Percentiles rank a stretch among this genome's conserved stretches.
Evolutionary conservation across 30 jellyfish, hydroid and myxozoan genomes (phyloP).

Genomic region (Turritopsis rubra): DNA sequence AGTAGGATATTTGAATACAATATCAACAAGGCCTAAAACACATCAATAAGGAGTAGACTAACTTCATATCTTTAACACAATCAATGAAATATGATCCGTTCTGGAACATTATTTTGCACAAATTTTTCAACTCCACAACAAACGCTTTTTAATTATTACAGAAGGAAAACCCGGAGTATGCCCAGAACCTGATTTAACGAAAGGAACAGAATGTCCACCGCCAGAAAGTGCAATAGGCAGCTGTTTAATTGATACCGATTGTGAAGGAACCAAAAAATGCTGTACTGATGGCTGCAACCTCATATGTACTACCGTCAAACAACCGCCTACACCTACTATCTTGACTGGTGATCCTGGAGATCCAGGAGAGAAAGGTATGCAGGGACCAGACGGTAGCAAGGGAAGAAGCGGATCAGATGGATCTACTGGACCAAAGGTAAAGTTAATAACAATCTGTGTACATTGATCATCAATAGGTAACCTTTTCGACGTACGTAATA

Average conservation of each 20-base stretch:
- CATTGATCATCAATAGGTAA: not conserved
- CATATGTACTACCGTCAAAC: constrained; percentile 6
- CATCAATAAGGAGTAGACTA: too few relatives aligned
- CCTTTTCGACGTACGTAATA: not conserved
- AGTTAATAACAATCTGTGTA: not conserved
- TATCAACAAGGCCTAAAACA: too few relatives aligned
- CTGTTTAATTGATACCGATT: constrained; percentile 34
- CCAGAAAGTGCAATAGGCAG: constrained; percentile 7
- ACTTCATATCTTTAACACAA: too few relatives aligned
- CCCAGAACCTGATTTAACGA: not conserved
- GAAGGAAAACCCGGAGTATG: not conserved
- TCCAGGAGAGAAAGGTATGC: constrained; percentile 45
- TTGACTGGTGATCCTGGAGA: constrained; percentile 47
- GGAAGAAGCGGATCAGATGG: constrained; percentile 31
- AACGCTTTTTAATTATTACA: too few relatives aligned
- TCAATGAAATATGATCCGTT: too few relatives aligned
- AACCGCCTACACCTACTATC: constrained; percentile 22
- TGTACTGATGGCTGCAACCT: constrained; percentile 35
- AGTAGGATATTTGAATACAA: too few relatives aligned
- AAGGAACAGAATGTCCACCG: not conserved
- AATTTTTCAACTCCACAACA: too few relatives aligned
- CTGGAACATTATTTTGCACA: too few relatives aligned
- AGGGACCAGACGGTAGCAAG: constrained; percentile 35
- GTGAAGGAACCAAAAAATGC: constrained; percentile 30
- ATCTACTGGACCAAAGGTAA: constrained; percentile 23